Conservation (phyloP, 2,888 invertebrate genomes). For the Epinotia brunnichana region DNA sequence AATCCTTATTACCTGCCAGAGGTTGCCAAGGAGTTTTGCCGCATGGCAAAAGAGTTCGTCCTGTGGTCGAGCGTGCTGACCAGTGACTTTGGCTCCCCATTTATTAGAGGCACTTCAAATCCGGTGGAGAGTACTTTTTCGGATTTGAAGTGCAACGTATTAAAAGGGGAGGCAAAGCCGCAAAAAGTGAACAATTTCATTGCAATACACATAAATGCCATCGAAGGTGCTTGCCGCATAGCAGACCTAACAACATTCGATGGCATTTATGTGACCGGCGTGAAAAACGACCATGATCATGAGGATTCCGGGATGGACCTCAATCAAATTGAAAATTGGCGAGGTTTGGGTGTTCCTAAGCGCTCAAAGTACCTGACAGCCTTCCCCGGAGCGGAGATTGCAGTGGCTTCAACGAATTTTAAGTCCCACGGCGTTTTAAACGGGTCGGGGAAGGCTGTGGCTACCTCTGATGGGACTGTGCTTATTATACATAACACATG, state of each 20-base stretch:
- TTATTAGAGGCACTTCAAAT: too few species aligned
- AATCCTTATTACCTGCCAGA: conserved; percentile 7
- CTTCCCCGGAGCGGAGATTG: too few species aligned
- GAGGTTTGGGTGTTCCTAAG: not conserved
- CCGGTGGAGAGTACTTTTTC: conserved; percentile 5
- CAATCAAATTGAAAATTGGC: not conserved
- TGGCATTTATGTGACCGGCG: not conserved
- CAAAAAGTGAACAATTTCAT: conserved; percentile 4
- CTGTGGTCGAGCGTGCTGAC: not conserved
- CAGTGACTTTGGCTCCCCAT: too few species aligned
- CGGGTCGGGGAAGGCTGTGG: not conserved
- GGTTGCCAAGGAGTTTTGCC: not conserved
- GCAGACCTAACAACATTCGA: not conserved
- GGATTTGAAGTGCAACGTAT: conserved; percentile 13
- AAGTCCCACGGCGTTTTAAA: not conserved
- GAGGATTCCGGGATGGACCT: not conserved
- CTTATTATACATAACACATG: not conserved
- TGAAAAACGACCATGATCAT: not conserved
- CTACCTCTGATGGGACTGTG: not conserved
- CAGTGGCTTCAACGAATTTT: too few species aligned
- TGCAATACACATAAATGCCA: not conserved
- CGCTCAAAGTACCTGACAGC: too few species aligned
- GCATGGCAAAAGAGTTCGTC: not conserved
- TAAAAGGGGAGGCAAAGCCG: conserved; percentile 5
- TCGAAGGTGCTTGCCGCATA: not conserved